Conservation (phyloP, 2,888 invertebrate species). For the Dicranocentrus wangi region DNA sequence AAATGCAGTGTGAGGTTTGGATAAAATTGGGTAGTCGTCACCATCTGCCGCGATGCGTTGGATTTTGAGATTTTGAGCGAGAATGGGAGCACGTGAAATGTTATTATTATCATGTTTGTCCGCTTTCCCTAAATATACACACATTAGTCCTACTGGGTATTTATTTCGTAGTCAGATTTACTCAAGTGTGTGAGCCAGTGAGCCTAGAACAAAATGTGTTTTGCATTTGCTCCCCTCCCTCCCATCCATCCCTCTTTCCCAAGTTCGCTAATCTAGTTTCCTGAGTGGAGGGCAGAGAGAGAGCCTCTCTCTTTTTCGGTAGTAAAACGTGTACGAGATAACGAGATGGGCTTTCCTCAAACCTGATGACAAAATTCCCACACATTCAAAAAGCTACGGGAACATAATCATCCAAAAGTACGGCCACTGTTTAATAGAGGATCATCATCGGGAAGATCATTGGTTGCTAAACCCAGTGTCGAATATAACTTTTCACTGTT, state of each 20-base stretch:
- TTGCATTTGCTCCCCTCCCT: too few species aligned
- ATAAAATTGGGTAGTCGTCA: too few species aligned
- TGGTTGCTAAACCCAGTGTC: not conserved
- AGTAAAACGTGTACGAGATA: not conserved
- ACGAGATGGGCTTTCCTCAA: constrained; percentile 3
- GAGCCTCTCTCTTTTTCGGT: too few species aligned
- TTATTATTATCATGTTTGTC: constrained; percentile 10
- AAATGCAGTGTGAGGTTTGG: too few species aligned
- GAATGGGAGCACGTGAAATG: not conserved
- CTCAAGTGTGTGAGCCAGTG: too few species aligned
- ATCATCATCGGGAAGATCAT: constrained; percentile 14
- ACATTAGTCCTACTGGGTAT: not conserved
- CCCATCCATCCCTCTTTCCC: not conserved
- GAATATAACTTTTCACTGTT: not conserved
- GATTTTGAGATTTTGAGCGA: not conserved
- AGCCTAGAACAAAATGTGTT: too few species aligned
- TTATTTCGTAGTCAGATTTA: too few species aligned
- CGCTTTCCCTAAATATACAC: not conserved
- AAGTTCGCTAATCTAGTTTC: not conserved
- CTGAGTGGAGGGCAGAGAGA: not conserved
- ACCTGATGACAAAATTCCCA: constrained; percentile 41
- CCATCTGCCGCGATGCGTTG: not conserved
- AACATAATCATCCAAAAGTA: not conserved
- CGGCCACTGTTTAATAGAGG: constrained; percentile 2
- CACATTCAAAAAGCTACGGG: constrained; percentile 3